These are phyloP conservation scores for Neofelis nebulosa DNA, from an alignment of 2,113 vertebrate genomes.

Conservation along the genomic window DNA sequence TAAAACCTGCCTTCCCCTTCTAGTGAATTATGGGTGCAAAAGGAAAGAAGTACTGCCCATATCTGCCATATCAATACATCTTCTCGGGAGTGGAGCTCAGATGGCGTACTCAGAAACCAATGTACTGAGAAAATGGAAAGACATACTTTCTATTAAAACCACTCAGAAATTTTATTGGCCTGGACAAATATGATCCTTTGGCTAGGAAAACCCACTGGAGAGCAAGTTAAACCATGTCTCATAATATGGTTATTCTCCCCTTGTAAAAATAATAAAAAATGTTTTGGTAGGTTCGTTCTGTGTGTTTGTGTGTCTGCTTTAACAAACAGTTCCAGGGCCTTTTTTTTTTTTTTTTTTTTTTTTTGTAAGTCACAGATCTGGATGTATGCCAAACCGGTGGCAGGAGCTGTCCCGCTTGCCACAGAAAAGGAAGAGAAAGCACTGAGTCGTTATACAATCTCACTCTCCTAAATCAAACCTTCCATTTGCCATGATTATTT, in stretches of 20 bases:
- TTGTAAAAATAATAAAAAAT: constrained; percentile 57
- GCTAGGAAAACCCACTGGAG: constrained; percentile 45
- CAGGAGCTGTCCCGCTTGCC: not conserved
- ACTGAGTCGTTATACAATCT: not conserved
- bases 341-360: not conserved
- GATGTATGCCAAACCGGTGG: not conserved
- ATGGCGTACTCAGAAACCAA: constrained; percentile 4
- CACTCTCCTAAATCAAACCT: constrained; percentile 65
- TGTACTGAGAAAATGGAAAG: constrained; percentile 47
- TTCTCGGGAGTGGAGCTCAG: not conserved
- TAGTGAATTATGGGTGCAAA: not conserved
- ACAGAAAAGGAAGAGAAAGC: constrained; percentile 30
- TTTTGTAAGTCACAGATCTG: constrained; percentile 25
- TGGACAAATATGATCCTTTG: constrained; percentile 47
- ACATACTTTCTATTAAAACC: constrained; percentile 52
- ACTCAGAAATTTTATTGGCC: constrained; percentile 18
- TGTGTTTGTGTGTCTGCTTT: not conserved
- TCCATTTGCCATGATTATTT: constrained; percentile 57
- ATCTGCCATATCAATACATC: not conserved
- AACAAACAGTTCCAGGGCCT: not conserved
- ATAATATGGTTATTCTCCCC: not conserved
- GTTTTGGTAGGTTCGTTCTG: constrained; percentile 3
- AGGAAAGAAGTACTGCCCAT: not conserved
- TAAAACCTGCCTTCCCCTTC: not conserved
- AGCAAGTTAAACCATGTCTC: constrained; percentile 60